Evolutionary conservation across 1,140 invertebrate species (phyloP).

Genomic region (Atta texana): DNA sequence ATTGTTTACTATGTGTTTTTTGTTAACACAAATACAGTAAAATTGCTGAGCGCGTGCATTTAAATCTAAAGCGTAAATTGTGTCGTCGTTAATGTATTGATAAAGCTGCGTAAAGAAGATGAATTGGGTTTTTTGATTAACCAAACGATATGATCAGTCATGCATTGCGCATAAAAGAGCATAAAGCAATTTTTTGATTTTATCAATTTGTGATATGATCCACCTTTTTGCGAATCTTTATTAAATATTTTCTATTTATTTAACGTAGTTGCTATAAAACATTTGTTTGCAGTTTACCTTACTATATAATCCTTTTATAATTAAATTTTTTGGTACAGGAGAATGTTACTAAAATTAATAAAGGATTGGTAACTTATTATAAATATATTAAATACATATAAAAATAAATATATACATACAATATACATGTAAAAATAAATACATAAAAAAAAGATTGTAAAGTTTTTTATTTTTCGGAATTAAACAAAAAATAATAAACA

Average conservation of each 20-base stretch:
- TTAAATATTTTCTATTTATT: not conserved
- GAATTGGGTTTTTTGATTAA: constrained; percentile 45
- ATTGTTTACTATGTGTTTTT: constrained; percentile 29
- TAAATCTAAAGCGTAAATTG: constrained; percentile 33
- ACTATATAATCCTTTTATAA: not conserved
- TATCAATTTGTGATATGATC: constrained; percentile 8
- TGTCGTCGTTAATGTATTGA: constrained; percentile 40
- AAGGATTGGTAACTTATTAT: not conserved
- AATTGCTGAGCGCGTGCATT: not conserved
- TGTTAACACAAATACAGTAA: not conserved
- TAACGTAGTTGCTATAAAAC: not conserved
- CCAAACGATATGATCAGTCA: constrained; percentile 37
- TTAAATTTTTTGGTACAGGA: not conserved
- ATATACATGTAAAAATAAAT: not conserved
- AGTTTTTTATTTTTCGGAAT: not conserved
- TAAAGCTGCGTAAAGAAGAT: constrained; percentile 27
- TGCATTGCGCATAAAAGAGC: constrained; percentile 21
- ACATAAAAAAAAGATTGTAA: not conserved
- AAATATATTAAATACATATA: not conserved
- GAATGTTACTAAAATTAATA: not conserved
- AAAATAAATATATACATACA: not conserved
- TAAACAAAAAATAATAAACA: not conserved
- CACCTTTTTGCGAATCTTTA: not conserved
- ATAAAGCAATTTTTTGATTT: constrained; percentile 27
- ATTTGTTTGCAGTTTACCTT: not conserved